phyloP scores from a whole-genome alignment of 2,797 vertebrate species.

The Brotula barbata region DNA sequence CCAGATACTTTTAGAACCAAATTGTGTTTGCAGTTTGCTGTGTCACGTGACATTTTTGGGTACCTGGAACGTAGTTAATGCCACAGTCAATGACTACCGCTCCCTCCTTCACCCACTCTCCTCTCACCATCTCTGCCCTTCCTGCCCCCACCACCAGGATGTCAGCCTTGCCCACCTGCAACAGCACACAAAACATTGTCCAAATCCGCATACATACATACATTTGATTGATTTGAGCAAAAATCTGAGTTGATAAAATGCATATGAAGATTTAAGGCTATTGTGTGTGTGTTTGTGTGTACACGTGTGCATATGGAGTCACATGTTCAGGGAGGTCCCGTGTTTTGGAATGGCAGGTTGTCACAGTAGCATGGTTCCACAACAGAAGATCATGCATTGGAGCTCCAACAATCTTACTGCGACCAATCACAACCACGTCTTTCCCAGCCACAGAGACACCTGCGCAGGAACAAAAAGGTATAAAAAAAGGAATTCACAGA shows the following conservation, averaged over 20 bases:
- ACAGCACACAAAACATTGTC: constrained; percentile 6
- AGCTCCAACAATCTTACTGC: constrained; percentile 94
- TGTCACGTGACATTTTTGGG: constrained; percentile 15
- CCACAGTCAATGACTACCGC: constrained; percentile 94
- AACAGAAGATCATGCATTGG: constrained; percentile 94
- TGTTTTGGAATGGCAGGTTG: constrained; percentile 94
- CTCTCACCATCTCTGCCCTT: constrained; percentile 90
- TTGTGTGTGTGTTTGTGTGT: not conserved
- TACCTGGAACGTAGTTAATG: constrained; percentile 91
- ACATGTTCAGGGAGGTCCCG: constrained; percentile 84
- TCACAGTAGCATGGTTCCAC: constrained; percentile 93
- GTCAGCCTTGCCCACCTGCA: constrained; percentile 88
- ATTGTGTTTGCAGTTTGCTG: too few species aligned
- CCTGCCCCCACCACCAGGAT: constrained; percentile 93
- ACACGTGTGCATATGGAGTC: constrained; percentile 8
- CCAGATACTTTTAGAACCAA: too few species aligned
- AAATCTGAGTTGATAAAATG: too few species aligned
- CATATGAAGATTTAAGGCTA: too few species aligned
- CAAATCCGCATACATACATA: too few species aligned
- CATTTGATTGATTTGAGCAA: too few species aligned
- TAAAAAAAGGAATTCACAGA: constrained; percentile 18
- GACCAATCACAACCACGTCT: constrained; percentile 90
- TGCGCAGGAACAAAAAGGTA: constrained; percentile 51
- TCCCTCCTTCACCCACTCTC: constrained; percentile 94
- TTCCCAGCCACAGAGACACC: constrained; percentile 86